Evolutionary conservation across 2,797 vertebrate species (phyloP), one percentile per base, ranked within the genome.

Genomic region (Bovichtus variegatus): DNA sequence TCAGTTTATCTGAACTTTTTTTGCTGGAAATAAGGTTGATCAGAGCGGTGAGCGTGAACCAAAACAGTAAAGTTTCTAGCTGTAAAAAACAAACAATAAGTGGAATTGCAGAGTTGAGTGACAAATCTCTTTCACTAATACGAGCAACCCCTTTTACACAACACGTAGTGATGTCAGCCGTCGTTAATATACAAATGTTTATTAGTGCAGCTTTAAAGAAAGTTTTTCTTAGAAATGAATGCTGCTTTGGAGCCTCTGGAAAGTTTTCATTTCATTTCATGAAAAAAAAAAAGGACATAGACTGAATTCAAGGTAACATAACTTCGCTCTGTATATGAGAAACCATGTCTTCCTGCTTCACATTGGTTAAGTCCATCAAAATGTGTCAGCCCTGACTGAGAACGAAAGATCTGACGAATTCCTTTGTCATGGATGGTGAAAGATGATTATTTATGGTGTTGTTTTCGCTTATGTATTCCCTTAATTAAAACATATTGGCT

Each of bases 401-500:
- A 81, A 62, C 67, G 74, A 92, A 78, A 91, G 87, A 91, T 93
- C 91, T 89, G 74, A 92, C 63, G 63, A 86, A 93, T 94, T 86
- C 81, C 83, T 89, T 91, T 94, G 89, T 94, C 90, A 90, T 91
- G 87, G 87, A 76, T 87, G 87, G 89, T 66, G 90, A 85, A 61
- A 82, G 77, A 73, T 59, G 83, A 91, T 95, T 94, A 93, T 93
- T 93, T 90, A 94, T 93, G 89, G 87, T 87, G 89, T 94, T 93
- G 90, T 94, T 94, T 93, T 91, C 90, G 80, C 81, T 87, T 89
- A 89, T 87, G 91, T 90, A 92, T 92, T 93, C 81, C 81, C 83
- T 92, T 93, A 93, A 94, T 94, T 94, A 94, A 94, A 94, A 92
- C 88, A 91, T 86, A 93, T 91, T 82, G 84, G 87, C 83, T 89